These are phyloP conservation scores for Saccostrea cuccullata DNA, from an alignment of 1,140 invertebrate species.

Conservation along the genomic window DNA sequence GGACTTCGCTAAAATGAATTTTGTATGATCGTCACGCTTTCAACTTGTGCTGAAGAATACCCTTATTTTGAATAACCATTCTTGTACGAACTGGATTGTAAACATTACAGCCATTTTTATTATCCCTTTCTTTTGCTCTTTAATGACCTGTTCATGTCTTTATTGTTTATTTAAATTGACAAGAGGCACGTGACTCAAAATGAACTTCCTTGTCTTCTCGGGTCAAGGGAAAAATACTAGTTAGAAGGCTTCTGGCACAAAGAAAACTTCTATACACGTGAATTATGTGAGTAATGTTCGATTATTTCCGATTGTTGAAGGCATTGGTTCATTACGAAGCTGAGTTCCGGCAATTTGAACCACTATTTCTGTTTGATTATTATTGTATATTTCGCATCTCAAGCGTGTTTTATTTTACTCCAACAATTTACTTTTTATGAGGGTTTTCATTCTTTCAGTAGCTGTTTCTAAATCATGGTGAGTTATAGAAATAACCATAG, in stretches of 20 bases:
- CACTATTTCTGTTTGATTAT: no score
- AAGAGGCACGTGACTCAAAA: background rate
- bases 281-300: background rate
- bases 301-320: background rate
- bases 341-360: no score
- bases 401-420: no score
- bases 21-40: background rate
- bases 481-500: no score
- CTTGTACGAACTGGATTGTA: no score
- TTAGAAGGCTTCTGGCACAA: background rate
- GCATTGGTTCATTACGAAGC: background rate
- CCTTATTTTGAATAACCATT: background rate
- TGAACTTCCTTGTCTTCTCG: background rate
- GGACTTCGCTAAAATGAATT: background rate
- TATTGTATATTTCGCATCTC: no score
- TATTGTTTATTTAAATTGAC: background rate
- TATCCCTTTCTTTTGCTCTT: background rate
- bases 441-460: no score
- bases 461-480: no score
- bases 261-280: no score
- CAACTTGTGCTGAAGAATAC: background rate
- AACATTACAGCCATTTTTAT: background rate
- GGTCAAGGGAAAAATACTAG: background rate
- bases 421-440: no score
- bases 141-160: background rate